These are phyloP conservation scores for Torymus tubicola DNA, from an alignment of 2,888 invertebrate genomes.

Conservation along the genomic window DNA sequence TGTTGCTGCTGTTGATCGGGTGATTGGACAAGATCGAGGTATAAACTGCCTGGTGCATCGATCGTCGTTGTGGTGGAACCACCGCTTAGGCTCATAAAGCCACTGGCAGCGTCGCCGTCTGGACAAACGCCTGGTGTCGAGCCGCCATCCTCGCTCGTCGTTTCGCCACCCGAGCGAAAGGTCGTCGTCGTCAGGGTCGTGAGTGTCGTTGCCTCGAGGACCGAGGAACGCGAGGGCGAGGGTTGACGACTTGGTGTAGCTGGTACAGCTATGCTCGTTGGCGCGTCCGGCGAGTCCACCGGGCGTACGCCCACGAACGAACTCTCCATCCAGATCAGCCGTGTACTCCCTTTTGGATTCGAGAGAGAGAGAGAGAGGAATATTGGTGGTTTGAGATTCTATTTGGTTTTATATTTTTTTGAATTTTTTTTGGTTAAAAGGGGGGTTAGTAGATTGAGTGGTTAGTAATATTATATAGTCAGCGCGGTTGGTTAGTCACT, in stretches of 20 bases:
- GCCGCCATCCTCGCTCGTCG: constrained; percentile 53
- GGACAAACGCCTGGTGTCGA: constrained; percentile 42
- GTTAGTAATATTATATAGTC: neutral
- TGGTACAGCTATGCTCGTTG: constrained; percentile 19
- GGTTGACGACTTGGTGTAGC: neutral
- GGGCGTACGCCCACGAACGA: constrained; percentile 93
- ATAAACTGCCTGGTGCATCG: constrained; percentile 13
- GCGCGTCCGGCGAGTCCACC: constrained; percentile 90
- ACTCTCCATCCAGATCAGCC: constrained; percentile 93
- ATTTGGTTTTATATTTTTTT: too few species aligned
- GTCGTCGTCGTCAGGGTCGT: neutral
- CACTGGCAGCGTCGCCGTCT: constrained; percentile 25
- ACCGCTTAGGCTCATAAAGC: constrained; percentile 31
- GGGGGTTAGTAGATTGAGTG: too few species aligned
- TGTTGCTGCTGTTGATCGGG: neutral
- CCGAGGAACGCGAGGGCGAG: constrained; percentile 37
- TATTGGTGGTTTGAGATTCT: too few species aligned
- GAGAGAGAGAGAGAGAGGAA: constrained; percentile 22
- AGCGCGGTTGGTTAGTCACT: neutral
- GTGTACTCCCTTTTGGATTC: constrained; percentile 79
- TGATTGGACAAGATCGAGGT: constrained; percentile 37
- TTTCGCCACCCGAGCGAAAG: constrained; percentile 13
- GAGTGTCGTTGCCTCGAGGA: constrained; percentile 1
- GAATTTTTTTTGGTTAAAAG: too few species aligned
- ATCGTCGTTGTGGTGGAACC: constrained; percentile 14